Percentiles rank a stretch among this genome's conserved stretches.
Evolutionary conservation across 2,888 invertebrate genomes (phyloP).

Genomic region (Acanthosepion esculentum): DNA sequence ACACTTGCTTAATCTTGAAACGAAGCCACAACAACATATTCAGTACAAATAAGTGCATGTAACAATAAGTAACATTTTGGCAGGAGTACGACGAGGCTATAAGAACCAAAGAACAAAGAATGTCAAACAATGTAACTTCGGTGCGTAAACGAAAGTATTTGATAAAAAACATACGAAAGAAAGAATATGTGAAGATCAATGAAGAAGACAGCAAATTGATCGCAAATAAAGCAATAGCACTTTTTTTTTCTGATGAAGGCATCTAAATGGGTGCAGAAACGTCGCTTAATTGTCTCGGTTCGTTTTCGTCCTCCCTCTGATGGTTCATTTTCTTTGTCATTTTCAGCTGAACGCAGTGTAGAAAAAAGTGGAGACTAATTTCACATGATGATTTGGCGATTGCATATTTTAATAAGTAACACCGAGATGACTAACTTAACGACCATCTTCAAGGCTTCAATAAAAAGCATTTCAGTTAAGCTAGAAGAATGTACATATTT

Average conservation of each 20-base stretch:
- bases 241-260: not conserved
- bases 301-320: not conserved
- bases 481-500: too few relatives aligned
- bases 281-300: not conserved
- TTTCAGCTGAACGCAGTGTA: not conserved
- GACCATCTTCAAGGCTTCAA: not conserved
- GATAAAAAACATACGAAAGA: too few relatives aligned
- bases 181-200: too few relatives aligned
- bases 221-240: not conserved
- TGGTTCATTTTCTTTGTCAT: not conserved
- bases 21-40: not conserved
- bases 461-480: not conserved
- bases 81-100: not conserved
- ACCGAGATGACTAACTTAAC: not conserved
- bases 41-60: not conserved
- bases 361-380: not conserved
- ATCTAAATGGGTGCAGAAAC: constrained; percentile 33
- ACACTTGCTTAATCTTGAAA: not conserved
- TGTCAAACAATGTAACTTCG: too few relatives aligned
- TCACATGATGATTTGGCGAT: not conserved
- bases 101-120: too few relatives aligned
- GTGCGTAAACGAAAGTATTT: too few relatives aligned
- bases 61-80: not conserved
- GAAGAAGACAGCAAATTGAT: too few relatives aligned
- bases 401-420: constrained; percentile 33